Evolutionary conservation across 2,888 invertebrate genomes (phyloP).

Genomic region (Liodrosophila aerea): DNA sequence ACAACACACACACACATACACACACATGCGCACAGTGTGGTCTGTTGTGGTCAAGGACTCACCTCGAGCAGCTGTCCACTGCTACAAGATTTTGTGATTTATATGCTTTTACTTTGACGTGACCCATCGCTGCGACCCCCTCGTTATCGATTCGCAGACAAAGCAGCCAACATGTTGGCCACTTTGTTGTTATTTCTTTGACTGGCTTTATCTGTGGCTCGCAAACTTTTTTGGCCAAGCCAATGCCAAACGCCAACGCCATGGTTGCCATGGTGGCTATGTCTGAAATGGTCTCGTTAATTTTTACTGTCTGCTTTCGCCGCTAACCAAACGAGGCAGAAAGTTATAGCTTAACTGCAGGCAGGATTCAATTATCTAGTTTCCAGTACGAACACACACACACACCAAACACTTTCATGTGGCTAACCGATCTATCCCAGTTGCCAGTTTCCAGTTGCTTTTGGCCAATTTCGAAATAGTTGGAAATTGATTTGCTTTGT

Average conservation of each 20-base stretch:
- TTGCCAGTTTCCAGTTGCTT: background rate
- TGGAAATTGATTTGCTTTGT: constrained; percentile 63
- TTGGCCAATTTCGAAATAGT: constrained; percentile 27
- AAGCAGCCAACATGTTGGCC: constrained; percentile 45
- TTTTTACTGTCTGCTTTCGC: constrained; percentile 58
- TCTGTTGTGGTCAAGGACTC: constrained; percentile 64
- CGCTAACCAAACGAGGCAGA: constrained; percentile 18
- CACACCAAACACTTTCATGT: constrained; percentile 49
- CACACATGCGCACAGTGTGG: constrained; percentile 25
- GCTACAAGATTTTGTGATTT: constrained; percentile 74
- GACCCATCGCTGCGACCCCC: constrained; percentile 33
- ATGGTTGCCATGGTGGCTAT: background rate
- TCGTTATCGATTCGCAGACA: constrained; percentile 60
- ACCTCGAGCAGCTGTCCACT: constrained; percentile 60
- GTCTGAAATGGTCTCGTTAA: constrained; percentile 66
- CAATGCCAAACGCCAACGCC: too few relatives aligned
- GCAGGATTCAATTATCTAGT: constrained; percentile 64
- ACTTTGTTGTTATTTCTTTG: constrained; percentile 50
- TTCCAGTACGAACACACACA: background rate
- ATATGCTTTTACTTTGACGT: constrained; percentile 70
- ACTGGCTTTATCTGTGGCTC: constrained; percentile 53
- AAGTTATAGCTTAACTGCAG: constrained; percentile 29
- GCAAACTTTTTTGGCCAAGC: constrained; percentile 63
- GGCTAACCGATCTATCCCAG: constrained; percentile 37
- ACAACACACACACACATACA: constrained; percentile 13